Evolutionary conservation across 2,113 vertebrate species (phyloP).

Genomic region (Etia nguti): DNA sequence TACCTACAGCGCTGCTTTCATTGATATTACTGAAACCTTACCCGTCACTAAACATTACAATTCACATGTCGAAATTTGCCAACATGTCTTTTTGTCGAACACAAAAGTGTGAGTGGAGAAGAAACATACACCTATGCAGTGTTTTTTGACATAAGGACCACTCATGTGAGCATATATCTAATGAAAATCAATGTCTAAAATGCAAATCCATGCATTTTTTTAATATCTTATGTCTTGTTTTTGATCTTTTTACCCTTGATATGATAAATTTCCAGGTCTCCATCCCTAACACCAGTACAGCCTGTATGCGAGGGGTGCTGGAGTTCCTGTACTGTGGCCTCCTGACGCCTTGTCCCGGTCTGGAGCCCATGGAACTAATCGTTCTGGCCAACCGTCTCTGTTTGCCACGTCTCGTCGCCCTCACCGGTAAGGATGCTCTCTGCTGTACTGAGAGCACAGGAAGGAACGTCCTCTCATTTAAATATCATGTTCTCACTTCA

Average conservation of each 20-base stretch:
- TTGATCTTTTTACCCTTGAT: not conserved
- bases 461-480: not conserved
- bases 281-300: constrained; percentile 78
- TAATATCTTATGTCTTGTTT: not conserved
- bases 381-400: constrained; percentile 84
- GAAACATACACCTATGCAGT: not conserved
- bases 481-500: not conserved
- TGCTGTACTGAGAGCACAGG: not conserved
- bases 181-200: not conserved
- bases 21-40: not conserved
- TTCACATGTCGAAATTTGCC: not conserved
- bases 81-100: not conserved
- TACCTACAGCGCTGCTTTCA: not conserved
- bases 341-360: constrained; percentile 73
- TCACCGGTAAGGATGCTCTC: constrained; percentile 74
- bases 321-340: constrained; percentile 85
- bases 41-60: not conserved
- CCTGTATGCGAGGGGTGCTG: constrained; percentile 80
- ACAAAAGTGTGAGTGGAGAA: not conserved
- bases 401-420: constrained; percentile 81
- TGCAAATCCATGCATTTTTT: not conserved
- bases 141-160: not conserved
- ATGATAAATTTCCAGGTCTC: constrained; percentile 70
- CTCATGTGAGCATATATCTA: not conserved
- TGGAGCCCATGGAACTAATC: constrained; percentile 83